Evolutionary conservation across 2,113 vertebrate species (phyloP).

Genomic region (Hirundichthys speculiger): DNA sequence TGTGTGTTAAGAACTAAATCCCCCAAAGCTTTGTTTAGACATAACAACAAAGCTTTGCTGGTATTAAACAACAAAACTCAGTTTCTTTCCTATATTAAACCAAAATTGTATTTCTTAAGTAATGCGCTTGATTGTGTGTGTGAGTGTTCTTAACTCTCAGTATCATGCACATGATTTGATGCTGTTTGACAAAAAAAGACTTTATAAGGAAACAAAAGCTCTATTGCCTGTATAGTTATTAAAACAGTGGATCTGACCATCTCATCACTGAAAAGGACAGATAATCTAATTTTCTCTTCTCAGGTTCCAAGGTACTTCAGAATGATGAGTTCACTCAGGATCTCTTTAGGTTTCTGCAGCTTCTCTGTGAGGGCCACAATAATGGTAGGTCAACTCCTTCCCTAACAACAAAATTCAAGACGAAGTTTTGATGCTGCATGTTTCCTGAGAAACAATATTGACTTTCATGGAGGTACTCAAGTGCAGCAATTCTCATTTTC

Average conservation of each 20-base stretch:
- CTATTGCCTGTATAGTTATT: slow-evolving; percentile 50
- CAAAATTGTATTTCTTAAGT: slow-evolving; percentile 39
- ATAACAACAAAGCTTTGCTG: slow-evolving; percentile 57
- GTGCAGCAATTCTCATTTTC: neutral
- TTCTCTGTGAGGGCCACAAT: slow-evolving; percentile 98
- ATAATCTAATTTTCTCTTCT: slow-evolving; percentile 75
- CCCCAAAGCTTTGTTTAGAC: slow-evolving; percentile 64
- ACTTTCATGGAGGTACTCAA: neutral
- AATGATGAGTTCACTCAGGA: slow-evolving; percentile 97
- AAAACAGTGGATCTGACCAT: slow-evolving; percentile 40
- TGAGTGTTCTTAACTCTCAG: slow-evolving; percentile 34
- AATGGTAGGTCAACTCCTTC: slow-evolving; percentile 84
- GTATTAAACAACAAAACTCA: slow-evolving; percentile 35
- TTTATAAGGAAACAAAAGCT: slow-evolving; percentile 51
- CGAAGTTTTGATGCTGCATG: neutral
- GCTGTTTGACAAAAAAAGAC: slow-evolving; percentile 33
- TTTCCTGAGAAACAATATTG: neutral
- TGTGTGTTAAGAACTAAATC: slow-evolving; percentile 32
- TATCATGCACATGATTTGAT: slow-evolving; percentile 36
- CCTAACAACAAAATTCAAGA: slow-evolving; percentile 1
- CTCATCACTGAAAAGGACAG: slow-evolving; percentile 20
- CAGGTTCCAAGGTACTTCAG: slow-evolving; percentile 98
- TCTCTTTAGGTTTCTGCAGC: slow-evolving; percentile 96
- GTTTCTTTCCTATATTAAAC: slow-evolving; percentile 37
- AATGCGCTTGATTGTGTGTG: slow-evolving; percentile 44